These are phyloP conservation scores for Ardeotis arabs DNA, from an alignment of 2,113 vertebrate species.

Conservation along the genomic window DNA sequence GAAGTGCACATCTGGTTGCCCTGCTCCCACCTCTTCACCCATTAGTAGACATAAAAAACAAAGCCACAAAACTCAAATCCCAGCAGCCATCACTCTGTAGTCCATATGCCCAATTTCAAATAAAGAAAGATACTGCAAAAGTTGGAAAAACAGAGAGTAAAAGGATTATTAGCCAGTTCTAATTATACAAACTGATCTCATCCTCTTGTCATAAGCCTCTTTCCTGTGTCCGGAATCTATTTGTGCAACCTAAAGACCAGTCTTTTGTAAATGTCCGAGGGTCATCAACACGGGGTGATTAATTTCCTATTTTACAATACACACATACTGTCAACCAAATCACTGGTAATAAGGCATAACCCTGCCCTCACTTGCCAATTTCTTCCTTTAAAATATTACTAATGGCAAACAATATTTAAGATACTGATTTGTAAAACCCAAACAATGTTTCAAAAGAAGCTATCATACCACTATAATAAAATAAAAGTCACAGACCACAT, in stretches of 20 bases:
- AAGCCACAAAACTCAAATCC: neutral
- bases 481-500: conserved; percentile 35
- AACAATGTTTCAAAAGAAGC: neutral
- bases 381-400: neutral
- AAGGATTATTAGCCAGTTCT: conserved; percentile 82
- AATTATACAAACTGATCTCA: conserved; percentile 87
- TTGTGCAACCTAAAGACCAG: conserved; percentile 55
- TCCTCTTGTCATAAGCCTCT: conserved; percentile 82
- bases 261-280: conserved; percentile 36
- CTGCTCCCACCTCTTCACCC: neutral
- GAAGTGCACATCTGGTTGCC: neutral
- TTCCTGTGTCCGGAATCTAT: conserved; percentile 73
- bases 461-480: conserved; percentile 3
- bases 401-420: neutral
- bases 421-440: neutral
- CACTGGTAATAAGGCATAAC: neutral
- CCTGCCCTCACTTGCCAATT: neutral
- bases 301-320: conserved; percentile 29
- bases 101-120: neutral
- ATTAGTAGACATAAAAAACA: neutral
- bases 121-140: conserved; percentile 63
- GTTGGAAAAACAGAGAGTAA: conserved; percentile 71
- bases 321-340: neutral
- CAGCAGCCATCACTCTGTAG: neutral
- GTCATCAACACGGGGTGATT: conserved; percentile 16